Evolutionary conservation across 2,888 invertebrate genomes (phyloP).

Genomic region (Dexiosoma caninum): DNA sequence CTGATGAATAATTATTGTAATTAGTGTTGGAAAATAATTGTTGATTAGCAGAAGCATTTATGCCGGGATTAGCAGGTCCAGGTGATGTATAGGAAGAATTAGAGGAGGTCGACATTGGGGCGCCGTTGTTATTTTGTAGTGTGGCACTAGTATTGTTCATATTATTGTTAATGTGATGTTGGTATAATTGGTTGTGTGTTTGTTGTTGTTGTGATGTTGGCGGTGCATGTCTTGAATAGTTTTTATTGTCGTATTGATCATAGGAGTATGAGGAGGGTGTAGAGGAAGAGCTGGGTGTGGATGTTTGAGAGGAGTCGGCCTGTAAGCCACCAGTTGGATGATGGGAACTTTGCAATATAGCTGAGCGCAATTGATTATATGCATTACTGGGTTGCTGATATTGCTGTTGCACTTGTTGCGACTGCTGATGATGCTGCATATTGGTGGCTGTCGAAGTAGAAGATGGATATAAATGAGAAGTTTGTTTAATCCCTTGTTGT

Average conservation of each 20-base stretch:
- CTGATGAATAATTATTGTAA: slow-evolving; percentile 69
- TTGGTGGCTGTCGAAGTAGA: slow-evolving; percentile 65
- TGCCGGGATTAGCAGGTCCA: slow-evolving; percentile 46
- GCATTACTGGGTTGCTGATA: slow-evolving; percentile 71
- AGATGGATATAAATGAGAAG: slow-evolving; percentile 76
- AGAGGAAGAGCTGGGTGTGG: slow-evolving; percentile 54
- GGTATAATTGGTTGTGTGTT: slow-evolving; percentile 64
- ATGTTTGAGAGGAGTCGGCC: slow-evolving; percentile 59
- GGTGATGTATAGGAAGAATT: slow-evolving; percentile 39
- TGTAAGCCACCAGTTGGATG: slow-evolving; percentile 74
- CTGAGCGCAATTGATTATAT: slow-evolving; percentile 75
- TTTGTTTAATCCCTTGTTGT: slow-evolving; percentile 74
- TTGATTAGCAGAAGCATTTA: slow-evolving; percentile 66
- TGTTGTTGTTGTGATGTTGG: slow-evolving; percentile 59
- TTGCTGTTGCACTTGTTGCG: slow-evolving; percentile 63
- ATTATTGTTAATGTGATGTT: slow-evolving; percentile 62
- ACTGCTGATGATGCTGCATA: slow-evolving; percentile 67
- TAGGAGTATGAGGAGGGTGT: slow-evolving; percentile 65
- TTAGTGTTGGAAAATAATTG: slow-evolving; percentile 70
- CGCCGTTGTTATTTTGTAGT: slow-evolving; percentile 67
- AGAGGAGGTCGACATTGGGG: slow-evolving; percentile 37
- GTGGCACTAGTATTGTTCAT: slow-evolving; percentile 44
- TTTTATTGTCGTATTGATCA: slow-evolving; percentile 72
- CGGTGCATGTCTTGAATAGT: slow-evolving; percentile 59
- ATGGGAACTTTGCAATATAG: slow-evolving; percentile 76